These are phyloP conservation scores for Calidris pugnax DNA, from an alignment of 2,113 vertebrate genomes.

Conservation along the genomic window DNA sequence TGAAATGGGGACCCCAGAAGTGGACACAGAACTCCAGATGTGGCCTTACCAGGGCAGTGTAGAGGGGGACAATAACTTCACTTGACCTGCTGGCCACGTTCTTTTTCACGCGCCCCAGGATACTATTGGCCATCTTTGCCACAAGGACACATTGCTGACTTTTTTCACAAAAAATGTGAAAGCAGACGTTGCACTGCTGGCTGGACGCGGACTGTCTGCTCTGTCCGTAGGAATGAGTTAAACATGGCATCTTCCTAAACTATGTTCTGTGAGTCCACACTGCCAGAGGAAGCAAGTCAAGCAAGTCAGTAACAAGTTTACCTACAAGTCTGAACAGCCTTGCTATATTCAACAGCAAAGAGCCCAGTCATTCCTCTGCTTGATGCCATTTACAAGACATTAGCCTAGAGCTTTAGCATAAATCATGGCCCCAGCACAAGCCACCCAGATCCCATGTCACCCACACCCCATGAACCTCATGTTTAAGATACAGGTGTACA, in stretches of 20 bases:
- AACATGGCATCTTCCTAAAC: neutral
- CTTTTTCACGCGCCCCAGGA: neutral
- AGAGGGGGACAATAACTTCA: neutral
- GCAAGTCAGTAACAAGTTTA: neutral
- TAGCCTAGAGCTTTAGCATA: neutral
- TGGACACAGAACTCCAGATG: neutral
- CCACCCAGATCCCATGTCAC: neutral
- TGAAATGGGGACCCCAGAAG: neutral
- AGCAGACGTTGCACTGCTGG: neutral
- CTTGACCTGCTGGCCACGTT: neutral
- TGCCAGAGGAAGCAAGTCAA: neutral
- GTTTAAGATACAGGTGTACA: neutral
- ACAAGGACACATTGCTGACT: neutral
- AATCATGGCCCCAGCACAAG: rapidly evolving
- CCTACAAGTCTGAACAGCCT: neutral
- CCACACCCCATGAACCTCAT: neutral
- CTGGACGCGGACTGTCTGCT: neutral
- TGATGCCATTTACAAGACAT: neutral
- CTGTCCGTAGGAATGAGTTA: neutral
- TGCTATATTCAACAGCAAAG: neutral
- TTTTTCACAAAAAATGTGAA: neutral
- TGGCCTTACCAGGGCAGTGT: neutral
- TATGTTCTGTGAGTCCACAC: neutral
- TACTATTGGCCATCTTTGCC: neutral
- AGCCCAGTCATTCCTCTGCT: neutral